Conservation (phyloP, 2,888 invertebrate species). For the Phortica magna region DNA sequence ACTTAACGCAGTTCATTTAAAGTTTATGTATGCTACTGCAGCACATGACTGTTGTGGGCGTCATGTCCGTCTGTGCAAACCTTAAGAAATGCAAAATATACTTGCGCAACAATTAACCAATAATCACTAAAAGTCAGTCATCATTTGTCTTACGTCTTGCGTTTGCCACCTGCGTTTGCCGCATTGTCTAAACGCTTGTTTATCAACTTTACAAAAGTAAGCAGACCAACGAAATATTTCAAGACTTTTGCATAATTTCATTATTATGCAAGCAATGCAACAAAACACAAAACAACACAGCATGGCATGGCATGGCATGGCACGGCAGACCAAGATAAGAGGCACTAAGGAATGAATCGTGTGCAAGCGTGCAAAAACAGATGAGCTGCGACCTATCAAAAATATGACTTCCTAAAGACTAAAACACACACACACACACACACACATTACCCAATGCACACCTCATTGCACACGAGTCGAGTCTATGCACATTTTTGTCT, state of each 20-base stretch:
- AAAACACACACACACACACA: constrained; percentile 11
- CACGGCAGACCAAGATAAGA: constrained; percentile 5
- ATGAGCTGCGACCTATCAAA: constrained; percentile 35
- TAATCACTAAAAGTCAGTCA: background rate
- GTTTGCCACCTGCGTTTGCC: background rate
- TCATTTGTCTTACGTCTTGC: background rate
- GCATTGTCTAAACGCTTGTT: background rate
- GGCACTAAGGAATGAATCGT: background rate
- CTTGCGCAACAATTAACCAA: too few relatives aligned
- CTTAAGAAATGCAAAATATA: too few relatives aligned
- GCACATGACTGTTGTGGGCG: too few relatives aligned
- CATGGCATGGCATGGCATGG: too few relatives aligned
- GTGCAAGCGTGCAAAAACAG: constrained; percentile 12
- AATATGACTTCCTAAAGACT: constrained; percentile 21
- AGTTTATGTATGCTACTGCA: too few relatives aligned
- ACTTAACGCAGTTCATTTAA: too few relatives aligned
- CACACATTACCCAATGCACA: background rate
- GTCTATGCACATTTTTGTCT: background rate
- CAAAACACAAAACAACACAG: too few relatives aligned
- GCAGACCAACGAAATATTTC: constrained; percentile 1
- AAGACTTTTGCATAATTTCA: constrained; percentile 42
- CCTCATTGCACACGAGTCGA: background rate
- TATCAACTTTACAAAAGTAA: background rate
- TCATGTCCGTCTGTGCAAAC: too few relatives aligned
- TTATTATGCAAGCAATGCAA: constrained; percentile 44